phyloP scores from a whole-genome alignment of 2,888 invertebrate genomes.

The Nomada fabriciana region DNA sequence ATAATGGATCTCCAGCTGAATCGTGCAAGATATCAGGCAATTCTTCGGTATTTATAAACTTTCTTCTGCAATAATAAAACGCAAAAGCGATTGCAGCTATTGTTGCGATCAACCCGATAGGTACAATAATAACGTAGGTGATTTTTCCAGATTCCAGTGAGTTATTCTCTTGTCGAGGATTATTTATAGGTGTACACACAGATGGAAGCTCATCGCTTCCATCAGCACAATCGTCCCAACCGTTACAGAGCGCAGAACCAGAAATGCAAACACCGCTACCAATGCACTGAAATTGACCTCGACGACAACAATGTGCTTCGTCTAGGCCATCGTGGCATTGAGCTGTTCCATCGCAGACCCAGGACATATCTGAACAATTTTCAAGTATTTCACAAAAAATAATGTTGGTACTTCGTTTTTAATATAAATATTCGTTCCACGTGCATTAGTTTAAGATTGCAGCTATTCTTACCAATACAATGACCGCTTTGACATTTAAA shows the following conservation, averaged over 20 bases:
- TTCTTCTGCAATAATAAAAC: slow-evolving; percentile 86
- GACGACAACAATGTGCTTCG: slow-evolving; percentile 89
- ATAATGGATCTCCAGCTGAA: slow-evolving; percentile 89
- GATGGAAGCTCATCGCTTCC: slow-evolving; percentile 91
- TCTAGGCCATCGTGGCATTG: slow-evolving; percentile 90
- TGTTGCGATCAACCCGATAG: slow-evolving; percentile 86
- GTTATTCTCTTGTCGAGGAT: slow-evolving; percentile 83
- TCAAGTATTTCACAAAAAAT: not conserved
- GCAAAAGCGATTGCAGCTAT: slow-evolving; percentile 85
- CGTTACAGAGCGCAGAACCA: slow-evolving; percentile 89
- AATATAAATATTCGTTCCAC: slow-evolving; percentile 2
- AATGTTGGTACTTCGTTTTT: not conserved
- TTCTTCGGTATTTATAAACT: slow-evolving; percentile 84
- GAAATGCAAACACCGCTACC: slow-evolving; percentile 91
- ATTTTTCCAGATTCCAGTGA: slow-evolving; percentile 84
- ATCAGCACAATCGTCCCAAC: slow-evolving; percentile 91
- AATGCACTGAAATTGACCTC: slow-evolving; percentile 89
- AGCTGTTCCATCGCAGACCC: slow-evolving; percentile 87
- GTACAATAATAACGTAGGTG: slow-evolving; percentile 86
- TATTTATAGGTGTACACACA: slow-evolving; percentile 85
- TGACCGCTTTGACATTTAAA: slow-evolving; percentile 87
- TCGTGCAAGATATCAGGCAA: slow-evolving; percentile 86
- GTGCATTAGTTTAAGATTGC: not conserved
- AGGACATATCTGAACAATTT: slow-evolving; percentile 80
- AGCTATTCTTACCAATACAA: slow-evolving; percentile 86